Conservation (phyloP, 2,797 vertebrate species). For the Numenius phaeopus region DNA sequence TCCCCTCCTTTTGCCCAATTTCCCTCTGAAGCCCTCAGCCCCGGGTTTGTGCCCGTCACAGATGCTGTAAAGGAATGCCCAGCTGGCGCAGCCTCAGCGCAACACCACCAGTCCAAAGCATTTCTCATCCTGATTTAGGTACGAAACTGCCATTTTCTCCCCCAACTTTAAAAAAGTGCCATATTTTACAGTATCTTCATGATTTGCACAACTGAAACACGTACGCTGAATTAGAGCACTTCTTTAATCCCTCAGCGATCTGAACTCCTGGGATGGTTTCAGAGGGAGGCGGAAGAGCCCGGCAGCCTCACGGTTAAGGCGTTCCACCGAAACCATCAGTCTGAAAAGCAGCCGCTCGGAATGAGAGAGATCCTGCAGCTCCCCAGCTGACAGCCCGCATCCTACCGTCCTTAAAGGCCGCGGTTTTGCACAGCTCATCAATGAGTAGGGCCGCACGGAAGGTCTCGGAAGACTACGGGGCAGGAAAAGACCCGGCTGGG, state of each 20-base stretch:
- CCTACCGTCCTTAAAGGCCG: background rate
- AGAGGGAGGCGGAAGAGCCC: background rate
- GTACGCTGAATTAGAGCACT: slow-evolving; percentile 4
- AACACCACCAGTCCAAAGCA: background rate
- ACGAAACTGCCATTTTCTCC: slow-evolving; percentile 58
- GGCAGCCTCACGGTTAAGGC: slow-evolving; percentile 15
- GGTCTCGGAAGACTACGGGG: background rate
- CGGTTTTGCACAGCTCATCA: background rate
- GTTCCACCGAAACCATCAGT: slow-evolving; percentile 17
- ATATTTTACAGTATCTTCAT: slow-evolving; percentile 20
- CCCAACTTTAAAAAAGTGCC: slow-evolving; percentile 29
- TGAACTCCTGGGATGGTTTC: slow-evolving; percentile 46
- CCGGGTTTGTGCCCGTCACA: background rate
- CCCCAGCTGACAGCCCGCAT: background rate
- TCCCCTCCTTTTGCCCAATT: background rate
- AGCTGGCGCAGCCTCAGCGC: background rate
- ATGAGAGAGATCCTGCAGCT: background rate
- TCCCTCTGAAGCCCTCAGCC: background rate
- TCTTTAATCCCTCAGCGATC: slow-evolving; percentile 39
- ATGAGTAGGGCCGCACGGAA: fast-evolving
- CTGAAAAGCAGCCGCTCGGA: slow-evolving; percentile 49
- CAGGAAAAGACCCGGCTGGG: background rate
- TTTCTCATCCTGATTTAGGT: background rate
- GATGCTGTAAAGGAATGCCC: background rate
- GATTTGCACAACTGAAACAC: slow-evolving; percentile 61